Conservation (phyloP, 2,888 invertebrate species). For the Limenitis camilla region DNA sequence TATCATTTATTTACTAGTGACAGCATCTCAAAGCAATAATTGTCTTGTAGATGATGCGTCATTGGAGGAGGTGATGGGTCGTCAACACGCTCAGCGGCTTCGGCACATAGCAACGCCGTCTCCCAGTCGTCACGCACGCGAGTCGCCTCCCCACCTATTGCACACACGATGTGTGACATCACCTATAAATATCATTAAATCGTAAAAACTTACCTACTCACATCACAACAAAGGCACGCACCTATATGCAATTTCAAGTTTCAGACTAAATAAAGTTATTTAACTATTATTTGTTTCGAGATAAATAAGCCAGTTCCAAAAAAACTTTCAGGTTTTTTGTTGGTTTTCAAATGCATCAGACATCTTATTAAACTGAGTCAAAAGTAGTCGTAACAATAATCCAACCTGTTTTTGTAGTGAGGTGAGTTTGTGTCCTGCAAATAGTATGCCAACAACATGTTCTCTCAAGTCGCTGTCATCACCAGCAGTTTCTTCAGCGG, state of each 20-base stretch:
- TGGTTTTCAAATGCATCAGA: neutral
- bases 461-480: slow-evolving; percentile 85
- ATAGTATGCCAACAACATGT: slow-evolving; percentile 97
- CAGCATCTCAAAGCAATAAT: slow-evolving; percentile 98
- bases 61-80: slow-evolving; percentile 45
- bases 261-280: no score
- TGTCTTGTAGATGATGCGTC: slow-evolving; percentile 73
- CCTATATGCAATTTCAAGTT: no score
- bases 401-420: slow-evolving; percentile 92
- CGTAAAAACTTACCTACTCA: neutral
- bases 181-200: slow-evolving; percentile 62
- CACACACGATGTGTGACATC: slow-evolving; percentile 91
- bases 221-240: no score
- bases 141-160: slow-evolving; percentile 90
- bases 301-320: no score
- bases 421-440: slow-evolving; percentile 93
- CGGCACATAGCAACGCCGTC: slow-evolving; percentile 52
- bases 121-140: slow-evolving; percentile 95
- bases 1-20: slow-evolving; percentile 81
- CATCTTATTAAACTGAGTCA: no score
- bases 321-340: no score
- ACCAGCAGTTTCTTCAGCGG: slow-evolving; percentile 35
- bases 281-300: no score
- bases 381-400: neutral
- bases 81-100: slow-evolving; percentile 39